These are phyloP conservation scores for Rhinatrema bivittatum DNA, from an alignment of 2,797 vertebrate species.

Conservation along the genomic window DNA sequence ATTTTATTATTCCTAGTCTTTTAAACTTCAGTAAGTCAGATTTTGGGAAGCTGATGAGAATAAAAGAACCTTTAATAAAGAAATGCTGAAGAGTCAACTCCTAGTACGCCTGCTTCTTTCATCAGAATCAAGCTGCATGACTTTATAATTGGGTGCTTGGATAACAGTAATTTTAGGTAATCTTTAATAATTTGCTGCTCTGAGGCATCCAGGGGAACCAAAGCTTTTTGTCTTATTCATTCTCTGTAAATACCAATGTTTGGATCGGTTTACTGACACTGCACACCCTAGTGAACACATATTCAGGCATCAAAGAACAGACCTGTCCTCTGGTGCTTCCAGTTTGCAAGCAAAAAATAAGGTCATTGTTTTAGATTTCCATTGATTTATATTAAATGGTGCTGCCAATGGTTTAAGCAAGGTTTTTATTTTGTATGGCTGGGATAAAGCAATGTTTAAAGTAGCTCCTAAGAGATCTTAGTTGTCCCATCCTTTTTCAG, in stretches of 20 bases:
- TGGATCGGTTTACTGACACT: conserved; percentile 60
- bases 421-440: too few relatives aligned
- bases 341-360: conserved; percentile 45
- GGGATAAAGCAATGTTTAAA: too few relatives aligned
- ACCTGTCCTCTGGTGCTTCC: conserved; percentile 51
- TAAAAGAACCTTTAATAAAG: conserved; percentile 19
- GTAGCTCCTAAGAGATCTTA: too few relatives aligned
- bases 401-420: conserved; percentile 35
- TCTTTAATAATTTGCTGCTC: conserved; percentile 38
- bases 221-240: conserved; percentile 27
- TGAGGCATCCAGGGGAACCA: conserved; percentile 18
- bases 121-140: conserved; percentile 4
- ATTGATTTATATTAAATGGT: conserved; percentile 59
- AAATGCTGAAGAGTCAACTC: neutral
- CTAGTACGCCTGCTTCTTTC: conserved; percentile 4
- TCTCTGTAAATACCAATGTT: conserved; percentile 42
- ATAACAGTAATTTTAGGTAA: conserved; percentile 32
- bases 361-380: conserved; percentile 59
- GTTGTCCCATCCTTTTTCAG: too few relatives aligned
- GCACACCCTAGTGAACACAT: conserved; percentile 65
- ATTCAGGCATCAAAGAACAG: conserved; percentile 54
- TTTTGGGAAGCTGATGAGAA: conserved; percentile 4
- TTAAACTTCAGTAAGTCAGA: neutral
- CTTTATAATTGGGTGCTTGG: conserved; percentile 20
- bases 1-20: neutral